Conservation (phyloP, 2,113 vertebrate species). For the Phalacrocorax pelagicus region DNA sequence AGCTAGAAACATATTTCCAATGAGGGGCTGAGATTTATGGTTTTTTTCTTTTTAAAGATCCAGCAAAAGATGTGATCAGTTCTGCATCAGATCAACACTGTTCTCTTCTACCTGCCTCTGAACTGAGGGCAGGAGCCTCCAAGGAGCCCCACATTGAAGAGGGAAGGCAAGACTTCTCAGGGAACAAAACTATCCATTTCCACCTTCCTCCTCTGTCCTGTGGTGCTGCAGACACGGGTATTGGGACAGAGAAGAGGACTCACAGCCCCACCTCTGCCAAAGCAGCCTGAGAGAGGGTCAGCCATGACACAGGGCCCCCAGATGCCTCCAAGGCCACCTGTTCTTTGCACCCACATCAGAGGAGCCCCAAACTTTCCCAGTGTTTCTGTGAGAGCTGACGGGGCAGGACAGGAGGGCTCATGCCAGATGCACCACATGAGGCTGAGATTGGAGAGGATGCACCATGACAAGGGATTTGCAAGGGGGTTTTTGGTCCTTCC, state of each 20-base stretch:
- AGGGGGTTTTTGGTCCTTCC: not conserved
- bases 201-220: not conserved
- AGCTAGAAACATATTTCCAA: not conserved
- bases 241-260: not conserved
- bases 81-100: not conserved
- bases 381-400: not conserved
- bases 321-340: not conserved
- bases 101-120: not conserved
- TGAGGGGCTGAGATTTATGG: not conserved
- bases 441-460: not conserved
- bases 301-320: accelerated
- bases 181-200: not conserved
- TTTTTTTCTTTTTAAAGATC: not conserved
- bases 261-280: not conserved
- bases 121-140: not conserved
- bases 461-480: not conserved
- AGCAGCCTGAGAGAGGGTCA: not conserved
- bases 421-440: not conserved
- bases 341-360: not conserved
- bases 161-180: not conserved
- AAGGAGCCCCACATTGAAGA: not conserved
- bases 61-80: accelerated
- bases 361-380: not conserved
- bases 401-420: not conserved
- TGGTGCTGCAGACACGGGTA: accelerated